Evolutionary conservation across 2,888 invertebrate genomes (phyloP).

Genomic region (Torymus aiolomorphi): DNA sequence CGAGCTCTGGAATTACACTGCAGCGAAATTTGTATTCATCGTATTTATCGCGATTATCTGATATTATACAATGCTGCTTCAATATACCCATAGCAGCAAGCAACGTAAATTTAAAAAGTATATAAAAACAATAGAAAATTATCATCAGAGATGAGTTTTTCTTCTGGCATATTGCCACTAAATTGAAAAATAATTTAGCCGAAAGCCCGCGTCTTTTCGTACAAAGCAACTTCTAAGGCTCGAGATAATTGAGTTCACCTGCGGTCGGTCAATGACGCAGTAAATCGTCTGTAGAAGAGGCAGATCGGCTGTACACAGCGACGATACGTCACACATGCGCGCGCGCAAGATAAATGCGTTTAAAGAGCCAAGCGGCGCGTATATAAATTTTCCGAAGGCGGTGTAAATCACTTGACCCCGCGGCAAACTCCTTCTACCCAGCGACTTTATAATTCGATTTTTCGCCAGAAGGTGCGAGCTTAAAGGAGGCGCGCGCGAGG

Average conservation of each 20-base stretch:
- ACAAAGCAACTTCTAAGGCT: not conserved
- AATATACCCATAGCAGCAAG: too few relatives aligned
- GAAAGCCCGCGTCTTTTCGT: not conserved
- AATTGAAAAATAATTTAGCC: too few relatives aligned
- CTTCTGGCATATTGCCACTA: too few relatives aligned
- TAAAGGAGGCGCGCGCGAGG: not conserved
- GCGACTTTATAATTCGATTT: slow-evolving; percentile 49
- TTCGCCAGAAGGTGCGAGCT: slow-evolving; percentile 25
- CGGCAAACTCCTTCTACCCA: not conserved
- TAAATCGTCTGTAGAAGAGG: slow-evolving; percentile 27
- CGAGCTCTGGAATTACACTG: slow-evolving; percentile 33
- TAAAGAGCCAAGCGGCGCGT: slow-evolving; percentile 13
- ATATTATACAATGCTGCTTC: not conserved
- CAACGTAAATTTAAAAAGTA: too few relatives aligned
- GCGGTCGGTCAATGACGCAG: slow-evolving; percentile 33
- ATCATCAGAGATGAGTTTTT: too few relatives aligned
- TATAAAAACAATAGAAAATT: too few relatives aligned
- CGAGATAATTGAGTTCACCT: slow-evolving; percentile 38
- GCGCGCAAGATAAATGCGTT: slow-evolving; percentile 38
- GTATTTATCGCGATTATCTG: slow-evolving; percentile 11
- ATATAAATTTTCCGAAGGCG: slow-evolving; percentile 47
- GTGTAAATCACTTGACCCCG: slow-evolving; percentile 48
- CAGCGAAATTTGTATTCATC: slow-evolving; percentile 34
- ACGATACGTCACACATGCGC: slow-evolving; percentile 12
- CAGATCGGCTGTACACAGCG: not conserved